Evolutionary conservation across 2,113 vertebrate species (phyloP).

Genomic region (Scortum barcoo): DNA sequence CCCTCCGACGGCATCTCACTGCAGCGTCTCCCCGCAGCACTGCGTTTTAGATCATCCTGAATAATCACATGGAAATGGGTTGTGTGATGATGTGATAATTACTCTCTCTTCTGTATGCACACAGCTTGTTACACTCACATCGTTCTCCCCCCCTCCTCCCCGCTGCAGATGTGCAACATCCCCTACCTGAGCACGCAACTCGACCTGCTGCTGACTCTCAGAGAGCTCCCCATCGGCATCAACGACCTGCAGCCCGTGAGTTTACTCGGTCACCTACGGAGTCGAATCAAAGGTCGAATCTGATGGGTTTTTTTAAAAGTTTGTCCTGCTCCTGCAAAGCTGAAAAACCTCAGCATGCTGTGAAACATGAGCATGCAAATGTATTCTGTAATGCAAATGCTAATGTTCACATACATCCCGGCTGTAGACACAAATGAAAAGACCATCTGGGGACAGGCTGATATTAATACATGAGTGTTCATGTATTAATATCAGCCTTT

Average conservation of each 20-base stretch:
- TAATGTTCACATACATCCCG: constrained; percentile 59
- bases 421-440: constrained; percentile 66
- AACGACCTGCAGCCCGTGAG: constrained; percentile 87
- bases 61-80: constrained; percentile 57
- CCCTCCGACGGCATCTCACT: background rate
- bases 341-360: constrained; percentile 7
- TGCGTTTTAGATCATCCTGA: constrained; percentile 36
- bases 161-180: constrained; percentile 89
- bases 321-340: constrained; percentile 21
- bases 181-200: constrained; percentile 83
- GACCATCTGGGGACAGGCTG: constrained; percentile 59
- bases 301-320: constrained; percentile 58
- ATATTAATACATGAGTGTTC: constrained; percentile 71
- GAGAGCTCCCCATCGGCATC: constrained; percentile 86
- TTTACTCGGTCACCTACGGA: background rate
- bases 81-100: constrained; percentile 44
- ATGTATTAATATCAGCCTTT: too few relatives aligned
- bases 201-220: constrained; percentile 85
- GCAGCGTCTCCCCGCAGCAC: constrained; percentile 3
- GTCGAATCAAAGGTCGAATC: constrained; percentile 58
- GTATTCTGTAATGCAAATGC: constrained; percentile 68
- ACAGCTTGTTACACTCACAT: constrained; percentile 14
- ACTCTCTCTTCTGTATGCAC: background rate
- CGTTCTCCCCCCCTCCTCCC: too few relatives aligned
- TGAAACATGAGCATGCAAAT: constrained; percentile 62